Conservation (phyloP, 2,888 invertebrate species). For the Linnaemya tessellans region DNA sequence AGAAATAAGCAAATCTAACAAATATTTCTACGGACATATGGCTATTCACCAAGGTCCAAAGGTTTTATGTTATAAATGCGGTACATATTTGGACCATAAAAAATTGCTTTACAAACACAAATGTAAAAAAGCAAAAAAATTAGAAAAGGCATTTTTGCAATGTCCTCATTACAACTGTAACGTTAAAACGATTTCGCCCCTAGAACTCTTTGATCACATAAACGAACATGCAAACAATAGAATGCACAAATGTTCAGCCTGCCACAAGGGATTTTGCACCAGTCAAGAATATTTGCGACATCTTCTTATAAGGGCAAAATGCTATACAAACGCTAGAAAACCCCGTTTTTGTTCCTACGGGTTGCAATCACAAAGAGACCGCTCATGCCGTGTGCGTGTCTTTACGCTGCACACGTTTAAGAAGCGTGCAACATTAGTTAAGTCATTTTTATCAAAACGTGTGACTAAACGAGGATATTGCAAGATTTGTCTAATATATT, state of each 20-base stretch:
- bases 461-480: constrained; percentile 12
- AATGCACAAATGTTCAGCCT: constrained; percentile 74
- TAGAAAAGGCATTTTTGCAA: constrained; percentile 36
- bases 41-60: constrained; percentile 74
- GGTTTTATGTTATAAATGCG: constrained; percentile 75
- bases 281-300: constrained; percentile 73
- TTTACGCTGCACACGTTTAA: constrained; percentile 57
- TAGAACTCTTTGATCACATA: constrained; percentile 75
- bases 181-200: constrained; percentile 68
- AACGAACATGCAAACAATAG: constrained; percentile 62
- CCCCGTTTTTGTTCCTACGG: constrained; percentile 54
- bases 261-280: constrained; percentile 71
- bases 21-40: constrained; percentile 74
- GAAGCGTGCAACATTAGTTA: constrained; percentile 51
- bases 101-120: constrained; percentile 70
- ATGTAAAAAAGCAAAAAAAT: constrained; percentile 47
- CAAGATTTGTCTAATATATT: constrained; percentile 48
- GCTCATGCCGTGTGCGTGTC: constrained; percentile 46
- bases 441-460: constrained; percentile 43
- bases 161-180: constrained; percentile 76
- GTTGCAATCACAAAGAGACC: constrained; percentile 59
- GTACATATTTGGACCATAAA: constrained; percentile 68
- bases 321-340: constrained; percentile 53
- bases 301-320: constrained; percentile 56
- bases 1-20: constrained; percentile 71